Conservation (phyloP, 2,888 invertebrate genomes). For the Neoaliturus tenellus region DNA sequence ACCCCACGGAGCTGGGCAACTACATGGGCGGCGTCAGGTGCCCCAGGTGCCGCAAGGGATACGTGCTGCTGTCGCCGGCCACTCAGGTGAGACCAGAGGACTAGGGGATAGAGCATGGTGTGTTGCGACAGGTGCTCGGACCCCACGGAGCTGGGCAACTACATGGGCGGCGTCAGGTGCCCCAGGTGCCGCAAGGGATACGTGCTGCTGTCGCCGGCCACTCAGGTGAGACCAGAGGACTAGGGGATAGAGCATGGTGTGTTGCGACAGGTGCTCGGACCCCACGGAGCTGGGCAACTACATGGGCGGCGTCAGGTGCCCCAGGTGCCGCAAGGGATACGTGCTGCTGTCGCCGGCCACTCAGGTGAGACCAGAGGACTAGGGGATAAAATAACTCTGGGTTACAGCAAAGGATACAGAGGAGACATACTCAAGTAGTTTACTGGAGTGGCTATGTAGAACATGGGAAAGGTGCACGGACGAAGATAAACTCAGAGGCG, state of each 20-base stretch:
- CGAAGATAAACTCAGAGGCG: too few relatives aligned
- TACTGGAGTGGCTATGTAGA: too few relatives aligned
- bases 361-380: too few relatives aligned
- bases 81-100: not conserved
- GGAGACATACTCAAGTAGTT: too few relatives aligned
- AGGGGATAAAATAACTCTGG: too few relatives aligned
- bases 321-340: constrained; percentile 4
- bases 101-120: too few relatives aligned
- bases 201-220: not conserved
- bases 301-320: constrained; percentile 78
- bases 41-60: constrained; percentile 6
- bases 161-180: constrained; percentile 79
- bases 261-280: constrained; percentile 81
- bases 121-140: constrained; percentile 82
- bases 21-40: constrained; percentile 79
- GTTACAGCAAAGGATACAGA: too few relatives aligned
- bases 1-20: constrained; percentile 83
- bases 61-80: not conserved
- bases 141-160: constrained; percentile 81
- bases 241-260: too few relatives aligned
- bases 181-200: constrained; percentile 9
- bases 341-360: not conserved
- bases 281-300: constrained; percentile 82
- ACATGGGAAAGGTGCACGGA: too few relatives aligned
- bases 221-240: too few relatives aligned